A percentile compares a stretch with the other conserved stretches of the same genome.
phyloP scores from a whole-genome alignment of 2,888 invertebrate species.

The Siphonodentalium dalli region DNA sequence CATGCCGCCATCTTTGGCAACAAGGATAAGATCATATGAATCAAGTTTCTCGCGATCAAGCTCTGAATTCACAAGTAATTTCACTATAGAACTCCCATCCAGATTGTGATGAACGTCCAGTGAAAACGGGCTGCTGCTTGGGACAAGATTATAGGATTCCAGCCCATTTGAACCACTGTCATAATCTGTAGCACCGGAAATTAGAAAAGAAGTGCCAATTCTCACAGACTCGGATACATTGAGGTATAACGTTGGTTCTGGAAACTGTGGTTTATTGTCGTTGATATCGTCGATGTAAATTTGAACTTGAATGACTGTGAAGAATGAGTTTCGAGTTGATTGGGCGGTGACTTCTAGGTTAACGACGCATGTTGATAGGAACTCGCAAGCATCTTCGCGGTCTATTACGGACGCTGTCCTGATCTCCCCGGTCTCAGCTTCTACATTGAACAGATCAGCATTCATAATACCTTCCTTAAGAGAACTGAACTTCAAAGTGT shows the following conservation, averaged over 20 bases:
- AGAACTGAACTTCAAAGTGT: slow-evolving; percentile 36
- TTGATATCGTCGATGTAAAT: slow-evolving; percentile 43
- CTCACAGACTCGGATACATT: slow-evolving; percentile 29
- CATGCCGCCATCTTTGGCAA: slow-evolving; percentile 67
- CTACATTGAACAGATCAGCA: slow-evolving; percentile 77
- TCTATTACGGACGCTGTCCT: slow-evolving; percentile 67
- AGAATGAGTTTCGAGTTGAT: slow-evolving; percentile 51
- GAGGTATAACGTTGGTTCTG: slow-evolving; percentile 12
- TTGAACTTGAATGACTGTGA: slow-evolving; percentile 69
- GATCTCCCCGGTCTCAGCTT: slow-evolving; percentile 87
- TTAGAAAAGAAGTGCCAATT: slow-evolving; percentile 25
- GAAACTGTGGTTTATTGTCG: slow-evolving; percentile 43
- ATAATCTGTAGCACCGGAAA: slow-evolving; percentile 75
- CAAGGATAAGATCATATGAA: slow-evolving; percentile 79
- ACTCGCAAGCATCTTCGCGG: slow-evolving; percentile 28
- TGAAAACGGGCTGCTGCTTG: slow-evolving; percentile 19
- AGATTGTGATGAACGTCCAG: slow-evolving; percentile 18
- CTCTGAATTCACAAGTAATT: slow-evolving; percentile 70
- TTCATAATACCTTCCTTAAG: slow-evolving; percentile 29
- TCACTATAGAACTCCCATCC: slow-evolving; percentile 75
- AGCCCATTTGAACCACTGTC: slow-evolving; percentile 83
- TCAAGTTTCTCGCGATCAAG: slow-evolving; percentile 91
- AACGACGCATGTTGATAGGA: slow-evolving; percentile 27
- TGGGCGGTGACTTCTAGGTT: slow-evolving; percentile 32
- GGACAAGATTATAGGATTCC: slow-evolving; percentile 26